Evolutionary conservation across 2,113 vertebrate genomes (phyloP).

Genomic region (Hemiprocne comata): DNA sequence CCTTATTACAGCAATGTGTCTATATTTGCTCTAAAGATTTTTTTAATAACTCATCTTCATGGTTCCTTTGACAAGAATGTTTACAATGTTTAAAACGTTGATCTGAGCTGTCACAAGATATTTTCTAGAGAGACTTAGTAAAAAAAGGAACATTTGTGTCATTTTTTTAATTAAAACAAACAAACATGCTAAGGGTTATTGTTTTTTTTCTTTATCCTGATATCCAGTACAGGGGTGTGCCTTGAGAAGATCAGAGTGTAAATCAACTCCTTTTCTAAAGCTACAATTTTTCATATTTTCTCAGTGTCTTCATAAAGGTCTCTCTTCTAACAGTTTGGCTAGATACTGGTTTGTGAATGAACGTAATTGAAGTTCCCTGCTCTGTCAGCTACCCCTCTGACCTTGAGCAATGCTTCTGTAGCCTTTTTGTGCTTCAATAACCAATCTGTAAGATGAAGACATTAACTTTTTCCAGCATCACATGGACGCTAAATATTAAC

Average conservation of each 20-base stretch:
- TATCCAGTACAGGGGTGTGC: accelerated
- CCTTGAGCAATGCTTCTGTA: background rate
- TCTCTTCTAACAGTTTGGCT: background rate
- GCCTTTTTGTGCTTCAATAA: background rate
- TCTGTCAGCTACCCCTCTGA: background rate
- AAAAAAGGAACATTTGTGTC: background rate
- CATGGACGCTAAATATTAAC: slow-evolving; percentile 41
- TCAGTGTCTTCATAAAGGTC: background rate
- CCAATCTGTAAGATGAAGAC: background rate
- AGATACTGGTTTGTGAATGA: background rate
- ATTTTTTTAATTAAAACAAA: background rate
- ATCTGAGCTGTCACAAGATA: background rate
- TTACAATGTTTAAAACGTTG: background rate
- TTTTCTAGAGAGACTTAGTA: background rate
- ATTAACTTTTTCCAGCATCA: background rate
- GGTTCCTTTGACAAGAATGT: background rate
- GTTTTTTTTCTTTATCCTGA: background rate
- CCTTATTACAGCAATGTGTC: slow-evolving; percentile 10
- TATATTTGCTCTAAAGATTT: background rate
- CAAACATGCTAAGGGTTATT: background rate
- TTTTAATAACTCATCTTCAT: background rate
- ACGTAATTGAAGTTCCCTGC: background rate
- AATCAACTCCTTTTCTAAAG: background rate
- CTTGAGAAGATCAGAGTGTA: background rate
- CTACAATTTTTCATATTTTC: background rate